These are phyloP conservation scores for Pedicia rivosa DNA, from an alignment of 2,888 invertebrate species.

Conservation along the genomic window DNA sequence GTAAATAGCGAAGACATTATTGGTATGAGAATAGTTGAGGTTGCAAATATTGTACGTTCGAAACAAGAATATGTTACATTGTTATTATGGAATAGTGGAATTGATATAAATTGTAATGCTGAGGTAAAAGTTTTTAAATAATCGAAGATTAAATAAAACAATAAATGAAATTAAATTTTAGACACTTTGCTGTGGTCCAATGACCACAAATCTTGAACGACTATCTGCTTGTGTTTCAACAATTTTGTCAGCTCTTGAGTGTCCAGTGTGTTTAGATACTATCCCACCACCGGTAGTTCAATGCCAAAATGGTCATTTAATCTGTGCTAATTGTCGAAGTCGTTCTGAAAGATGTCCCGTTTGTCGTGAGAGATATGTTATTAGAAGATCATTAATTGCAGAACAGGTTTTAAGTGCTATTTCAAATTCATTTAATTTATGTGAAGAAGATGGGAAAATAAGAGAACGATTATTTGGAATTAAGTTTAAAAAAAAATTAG, in stretches of 20 bases:
- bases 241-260: constrained; percentile 39
- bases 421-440: constrained; percentile 33
- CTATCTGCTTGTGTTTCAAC: constrained; percentile 35
- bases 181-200: constrained; percentile 35
- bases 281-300: constrained; percentile 44
- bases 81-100: constrained; percentile 35
- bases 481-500: constrained; percentile 11
- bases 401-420: constrained; percentile 38
- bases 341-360: constrained; percentile 44
- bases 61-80: constrained; percentile 30
- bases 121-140: constrained; percentile 18
- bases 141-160: too few relatives aligned
- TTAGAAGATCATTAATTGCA: constrained; percentile 35
- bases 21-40: constrained; percentile 34
- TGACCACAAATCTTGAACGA: constrained; percentile 36
- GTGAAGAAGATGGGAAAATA: constrained; percentile 28
- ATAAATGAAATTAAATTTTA: too few relatives aligned
- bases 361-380: constrained; percentile 37
- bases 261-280: constrained; percentile 47
- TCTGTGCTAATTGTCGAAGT: constrained; percentile 41
- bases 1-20: constrained; percentile 38
- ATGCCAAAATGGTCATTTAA: constrained; percentile 47
- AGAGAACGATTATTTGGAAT: constrained; percentile 33
- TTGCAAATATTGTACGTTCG: constrained; percentile 35
- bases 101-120: constrained; percentile 31